Evolutionary conservation across 1,140 invertebrate species (phyloP).

Genomic region (Pantala flavescens): DNA sequence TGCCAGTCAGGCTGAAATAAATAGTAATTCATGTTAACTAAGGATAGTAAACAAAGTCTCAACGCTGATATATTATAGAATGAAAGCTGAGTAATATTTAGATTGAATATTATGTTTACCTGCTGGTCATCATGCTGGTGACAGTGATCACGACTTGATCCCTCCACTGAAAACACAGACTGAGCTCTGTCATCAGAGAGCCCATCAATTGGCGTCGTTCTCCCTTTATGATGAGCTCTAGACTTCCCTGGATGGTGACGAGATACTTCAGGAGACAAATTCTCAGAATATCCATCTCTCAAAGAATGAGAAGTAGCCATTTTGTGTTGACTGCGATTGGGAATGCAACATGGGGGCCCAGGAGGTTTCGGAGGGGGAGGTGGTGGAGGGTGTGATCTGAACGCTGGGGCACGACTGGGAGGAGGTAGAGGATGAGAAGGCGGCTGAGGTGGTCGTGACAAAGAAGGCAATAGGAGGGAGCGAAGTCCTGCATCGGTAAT

Average conservation of each 20-base stretch:
- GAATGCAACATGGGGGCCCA: neutral
- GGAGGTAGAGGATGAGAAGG: neutral
- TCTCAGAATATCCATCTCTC: neutral
- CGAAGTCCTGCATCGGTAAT: neutral
- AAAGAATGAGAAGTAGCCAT: neutral
- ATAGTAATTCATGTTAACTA: neutral
- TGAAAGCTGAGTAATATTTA: neutral
- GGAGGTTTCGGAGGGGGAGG: neutral
- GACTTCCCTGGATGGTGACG: neutral
- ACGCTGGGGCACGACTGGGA: neutral
- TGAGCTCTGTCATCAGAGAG: neutral
- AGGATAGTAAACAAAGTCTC: neutral
- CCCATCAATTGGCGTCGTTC: neutral
- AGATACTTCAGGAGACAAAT: neutral
- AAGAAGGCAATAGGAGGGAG: neutral
- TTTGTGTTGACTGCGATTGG: neutral
- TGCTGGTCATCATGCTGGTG: constrained; percentile 3
- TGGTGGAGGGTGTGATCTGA: neutral
- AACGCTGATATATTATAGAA: neutral
- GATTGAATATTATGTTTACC: neutral
- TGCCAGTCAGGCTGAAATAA: neutral
- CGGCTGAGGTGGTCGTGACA: neutral
- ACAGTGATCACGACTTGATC: neutral
- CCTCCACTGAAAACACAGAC: neutral
- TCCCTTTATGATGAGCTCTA: neutral